phyloP scores from a whole-genome alignment of 2,797 vertebrate genomes.

The Hypotaenidia philippensis region DNA sequence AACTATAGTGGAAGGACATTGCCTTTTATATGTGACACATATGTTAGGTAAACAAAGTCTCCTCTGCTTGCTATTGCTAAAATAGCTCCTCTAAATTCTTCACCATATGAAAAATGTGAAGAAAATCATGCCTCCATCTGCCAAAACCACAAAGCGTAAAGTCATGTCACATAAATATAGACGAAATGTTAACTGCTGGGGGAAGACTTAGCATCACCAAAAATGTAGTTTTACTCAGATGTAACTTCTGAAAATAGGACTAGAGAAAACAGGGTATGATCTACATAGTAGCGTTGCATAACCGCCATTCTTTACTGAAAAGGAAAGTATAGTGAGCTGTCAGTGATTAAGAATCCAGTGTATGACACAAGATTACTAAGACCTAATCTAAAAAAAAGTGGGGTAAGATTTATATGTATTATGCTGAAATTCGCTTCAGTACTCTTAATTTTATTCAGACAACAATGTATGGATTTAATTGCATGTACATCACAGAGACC shows the following conservation, averaged over 20 bases:
- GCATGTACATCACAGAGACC: background rate
- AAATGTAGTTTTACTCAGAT: conserved; percentile 40
- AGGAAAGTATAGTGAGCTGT: background rate
- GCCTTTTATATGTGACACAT: background rate
- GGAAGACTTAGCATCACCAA: conserved; percentile 23
- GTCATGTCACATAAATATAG: conserved; percentile 15
- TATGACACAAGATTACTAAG: background rate
- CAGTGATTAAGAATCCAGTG: background rate
- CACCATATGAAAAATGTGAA: conserved; percentile 1
- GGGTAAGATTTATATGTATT: background rate
- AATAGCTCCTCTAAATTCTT: background rate
- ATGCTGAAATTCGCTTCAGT: background rate
- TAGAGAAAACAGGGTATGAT: background rate
- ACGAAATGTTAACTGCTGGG: background rate
- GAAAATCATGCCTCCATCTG: conserved; percentile 28
- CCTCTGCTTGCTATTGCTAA: conserved; percentile 6
- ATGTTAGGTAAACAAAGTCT: conserved; percentile 10
- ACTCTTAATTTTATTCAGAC: background rate
- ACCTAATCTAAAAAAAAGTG: background rate
- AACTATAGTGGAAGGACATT: background rate
- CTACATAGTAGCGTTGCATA: conserved; percentile 26
- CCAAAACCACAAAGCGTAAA: conserved; percentile 12
- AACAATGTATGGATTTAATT: background rate
- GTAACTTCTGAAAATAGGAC: conserved; percentile 41
- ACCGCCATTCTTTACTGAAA: background rate